Conservation (phyloP, 2,888 invertebrate species). For the Sericinus montela region DNA sequence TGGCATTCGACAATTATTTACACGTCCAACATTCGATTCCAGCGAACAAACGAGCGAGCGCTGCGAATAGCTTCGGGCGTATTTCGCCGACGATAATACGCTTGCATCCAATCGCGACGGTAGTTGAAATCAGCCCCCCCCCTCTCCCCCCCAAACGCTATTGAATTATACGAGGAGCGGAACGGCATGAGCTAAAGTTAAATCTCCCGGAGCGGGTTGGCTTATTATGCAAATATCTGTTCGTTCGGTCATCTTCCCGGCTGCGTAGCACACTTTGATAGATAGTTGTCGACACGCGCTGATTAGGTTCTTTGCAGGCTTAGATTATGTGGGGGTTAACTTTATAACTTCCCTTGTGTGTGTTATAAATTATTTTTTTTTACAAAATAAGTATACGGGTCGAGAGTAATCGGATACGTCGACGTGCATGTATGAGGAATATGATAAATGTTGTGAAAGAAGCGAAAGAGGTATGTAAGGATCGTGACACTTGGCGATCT, state of each 20-base stretch:
- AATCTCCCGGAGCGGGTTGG: slow-evolving; percentile 70
- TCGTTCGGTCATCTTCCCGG: slow-evolving; percentile 1
- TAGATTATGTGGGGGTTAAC: too few relatives aligned
- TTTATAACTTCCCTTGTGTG: too few relatives aligned
- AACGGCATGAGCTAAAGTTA: slow-evolving; percentile 71
- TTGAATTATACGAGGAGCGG: slow-evolving; percentile 73
- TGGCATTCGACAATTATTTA: slow-evolving; percentile 43
- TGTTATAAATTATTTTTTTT: too few relatives aligned
- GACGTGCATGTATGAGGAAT: too few relatives aligned
- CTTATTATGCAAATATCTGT: slow-evolving; percentile 69
- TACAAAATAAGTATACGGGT: too few relatives aligned
- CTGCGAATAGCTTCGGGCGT: slow-evolving; percentile 45
- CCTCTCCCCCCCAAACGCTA: too few relatives aligned
- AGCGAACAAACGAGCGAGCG: slow-evolving; percentile 46
- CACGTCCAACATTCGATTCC: slow-evolving; percentile 47
- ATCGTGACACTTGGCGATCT: too few relatives aligned
- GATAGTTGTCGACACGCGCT: not conserved
- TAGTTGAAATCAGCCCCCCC: slow-evolving; percentile 72
- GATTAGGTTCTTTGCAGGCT: not conserved
- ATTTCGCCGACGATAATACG: slow-evolving; percentile 48
- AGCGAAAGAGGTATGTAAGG: too few relatives aligned
- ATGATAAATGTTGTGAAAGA: too few relatives aligned
- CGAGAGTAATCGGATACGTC: too few relatives aligned
- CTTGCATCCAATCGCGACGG: slow-evolving; percentile 50
- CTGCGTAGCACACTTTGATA: not conserved